Base-by-base conservation (phyloP, 2,113 vertebrate species). In the Neoarius graeffei region DNA sequence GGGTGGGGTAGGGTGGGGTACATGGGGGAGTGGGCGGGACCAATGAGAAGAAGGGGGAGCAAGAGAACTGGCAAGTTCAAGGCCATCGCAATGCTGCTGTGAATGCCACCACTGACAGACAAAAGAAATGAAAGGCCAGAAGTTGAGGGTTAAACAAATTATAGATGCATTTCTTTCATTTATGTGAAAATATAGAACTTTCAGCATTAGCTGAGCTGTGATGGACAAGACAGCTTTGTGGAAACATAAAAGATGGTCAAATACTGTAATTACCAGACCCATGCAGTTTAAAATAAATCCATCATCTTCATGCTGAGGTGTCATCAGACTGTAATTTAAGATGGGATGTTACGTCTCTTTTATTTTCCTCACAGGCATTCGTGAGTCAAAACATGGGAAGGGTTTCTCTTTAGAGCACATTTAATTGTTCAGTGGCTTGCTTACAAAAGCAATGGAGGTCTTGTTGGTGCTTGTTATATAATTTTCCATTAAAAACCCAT, bases 21-120 rank as follows among this genome's bases (percentile, higher is more conserved):
- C 81, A 81, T 52, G 85, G 64, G 92, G 92, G 87, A 87, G 88
- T 91, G 92, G 90, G 93, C 88, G 91, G 90, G 91, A 91, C 90
- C 35, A 91, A 92, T 90, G 91, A 89, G 89, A 88, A 89, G 67
- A 30, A 88, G 88, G 77, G 92, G 91, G 89, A 87, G 71, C 15
- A 89, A 91, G 87, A 89, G 91, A 91, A 90, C 83, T 88, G 64
- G 89, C 88, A 93, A 91, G 92, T 94, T 94, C 93, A 94, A 83
- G 90, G 92, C 91, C 92, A 91, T 87, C 89, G 84, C 88, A 81
- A 90, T 59, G 42, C n/a, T 30, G 35, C 23, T 54, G 73, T 82
- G 66, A 71, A 73, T 62, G 35, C 81, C 82, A 84, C 19, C 69
- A 84, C 71, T 77, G 19, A 20, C 11, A 52, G 59, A 88, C 86